Evolutionary conservation across 2,888 invertebrate genomes (phyloP), one percentile per base, ranked within the genome.

Genomic region (Agriopis leucophaearia): DNA sequence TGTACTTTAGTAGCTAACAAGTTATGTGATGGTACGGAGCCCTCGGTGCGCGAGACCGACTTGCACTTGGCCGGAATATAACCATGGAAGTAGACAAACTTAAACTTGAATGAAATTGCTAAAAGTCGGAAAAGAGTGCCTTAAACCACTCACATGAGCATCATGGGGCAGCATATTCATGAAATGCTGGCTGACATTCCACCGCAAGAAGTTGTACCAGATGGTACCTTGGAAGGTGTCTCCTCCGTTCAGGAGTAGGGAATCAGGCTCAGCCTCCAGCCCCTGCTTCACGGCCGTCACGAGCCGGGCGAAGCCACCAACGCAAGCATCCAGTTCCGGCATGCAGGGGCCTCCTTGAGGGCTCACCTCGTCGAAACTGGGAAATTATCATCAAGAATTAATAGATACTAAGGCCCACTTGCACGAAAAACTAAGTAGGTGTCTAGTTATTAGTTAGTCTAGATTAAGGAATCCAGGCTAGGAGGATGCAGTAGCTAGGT

Each of bases 161-260:
- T 97, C 97, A 76, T 97, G 96, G 1, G 96, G 95, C 62, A 98
- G 81, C 84, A 95, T 89, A 81, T 98, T 97, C 90, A 98, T 95
- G 81, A 98, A 97, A 76, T 91, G 84, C 57, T 96, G 95, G 0
- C 96, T 96, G 13, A 96, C 96, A 76, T 96, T 96, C 96, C 96
- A 97, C 67, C 95, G 90, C 56, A 96, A 94, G 64, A 97, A 86
- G 77, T 96, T 96, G 87, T 97, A 98, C 96, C 97, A 98, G 8
- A 97, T 91, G 0, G 96, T 96, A 52, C 94, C 94, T 68, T 96
- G 96, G 85, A 95, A 96, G 74, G 95, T 95, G 86, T 96, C 96
- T 0, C 96, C 96, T 0, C 95, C 96, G 76, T 96, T 96, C 52
- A 96, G 87, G 38, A 96, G 90, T 42, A 96, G 78, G 0, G 95